Evolutionary conservation across 2,113 vertebrate genomes (phyloP).

Genomic region (Danionella cerebrum): DNA sequence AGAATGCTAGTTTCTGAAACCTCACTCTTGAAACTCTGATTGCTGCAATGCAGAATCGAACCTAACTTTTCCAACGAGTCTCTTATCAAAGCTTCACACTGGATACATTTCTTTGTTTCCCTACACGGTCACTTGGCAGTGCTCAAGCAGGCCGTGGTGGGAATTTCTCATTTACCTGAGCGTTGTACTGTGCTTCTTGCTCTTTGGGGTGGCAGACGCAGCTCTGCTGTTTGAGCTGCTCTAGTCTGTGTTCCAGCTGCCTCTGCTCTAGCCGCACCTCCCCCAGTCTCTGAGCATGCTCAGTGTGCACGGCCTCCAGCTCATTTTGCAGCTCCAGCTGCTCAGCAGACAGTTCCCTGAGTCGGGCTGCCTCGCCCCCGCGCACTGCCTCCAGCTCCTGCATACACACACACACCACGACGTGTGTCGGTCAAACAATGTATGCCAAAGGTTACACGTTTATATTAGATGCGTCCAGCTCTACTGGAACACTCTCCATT

Average conservation of each 20-base stretch:
- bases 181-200: conserved; percentile 87
- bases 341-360: conserved; percentile 81
- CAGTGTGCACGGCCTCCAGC: conserved; percentile 70
- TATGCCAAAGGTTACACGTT: neutral
- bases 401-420: neutral
- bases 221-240: conserved; percentile 74
- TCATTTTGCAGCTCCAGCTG: conserved; percentile 72
- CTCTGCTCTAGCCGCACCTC: conserved; percentile 74
- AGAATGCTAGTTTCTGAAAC: too few species aligned
- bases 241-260: conserved; percentile 71
- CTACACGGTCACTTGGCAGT: neutral
- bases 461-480: neutral
- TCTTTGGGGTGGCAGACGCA: conserved; percentile 73
- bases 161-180: conserved; percentile 72
- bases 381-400: conserved; percentile 77
- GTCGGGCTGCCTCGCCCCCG: conserved; percentile 64
- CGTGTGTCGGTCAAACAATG: conserved; percentile 5
- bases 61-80: too few species aligned
- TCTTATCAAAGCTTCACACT: too few species aligned
- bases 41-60: neutral
- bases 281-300: conserved; percentile 73
- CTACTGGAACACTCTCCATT: neutral
- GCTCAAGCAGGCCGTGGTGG: neutral
- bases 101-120: neutral
- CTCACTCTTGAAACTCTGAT: too few species aligned